Conservation (phyloP, 1,140 invertebrate genomes). For the Drosophila azteca region DNA sequence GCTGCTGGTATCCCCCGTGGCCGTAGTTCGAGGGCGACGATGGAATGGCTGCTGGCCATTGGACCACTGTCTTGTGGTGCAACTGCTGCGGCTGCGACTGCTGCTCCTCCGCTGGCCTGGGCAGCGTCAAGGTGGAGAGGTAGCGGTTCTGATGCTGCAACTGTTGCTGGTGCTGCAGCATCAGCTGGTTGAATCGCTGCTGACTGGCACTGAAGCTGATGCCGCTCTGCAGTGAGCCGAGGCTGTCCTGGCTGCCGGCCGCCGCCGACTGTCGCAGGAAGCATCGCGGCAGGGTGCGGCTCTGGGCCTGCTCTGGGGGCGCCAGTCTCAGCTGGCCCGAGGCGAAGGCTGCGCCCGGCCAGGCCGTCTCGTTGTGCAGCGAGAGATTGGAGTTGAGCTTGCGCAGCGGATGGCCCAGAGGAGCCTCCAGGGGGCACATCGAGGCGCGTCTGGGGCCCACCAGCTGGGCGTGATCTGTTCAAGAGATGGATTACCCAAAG, state of each 20-base stretch:
- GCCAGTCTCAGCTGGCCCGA: neutral
- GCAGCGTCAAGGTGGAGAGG: slow-evolving; percentile 62
- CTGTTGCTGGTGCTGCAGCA: slow-evolving; percentile 54
- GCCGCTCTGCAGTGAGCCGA: slow-evolving; percentile 60
- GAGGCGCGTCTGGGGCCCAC: slow-evolving; percentile 57
- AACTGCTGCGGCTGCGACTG: slow-evolving; percentile 14
- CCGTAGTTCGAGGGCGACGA: slow-evolving; percentile 75
- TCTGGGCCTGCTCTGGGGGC: slow-evolving; percentile 60
- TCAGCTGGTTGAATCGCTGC: slow-evolving; percentile 53
- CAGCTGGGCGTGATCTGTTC: slow-evolving; percentile 54
- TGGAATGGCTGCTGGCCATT: slow-evolving; percentile 80
- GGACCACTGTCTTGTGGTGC: slow-evolving; percentile 37
- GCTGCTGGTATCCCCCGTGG: slow-evolving; percentile 28
- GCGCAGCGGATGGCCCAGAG: slow-evolving; percentile 38
- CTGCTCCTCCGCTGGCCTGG: slow-evolving; percentile 35
- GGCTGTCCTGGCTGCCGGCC: slow-evolving; percentile 58
- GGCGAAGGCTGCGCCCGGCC: slow-evolving; percentile 43
- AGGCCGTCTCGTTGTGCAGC: slow-evolving; percentile 55
- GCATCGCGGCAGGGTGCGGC: slow-evolving; percentile 76
- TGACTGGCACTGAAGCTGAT: slow-evolving; percentile 49
- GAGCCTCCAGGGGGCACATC: slow-evolving; percentile 49
- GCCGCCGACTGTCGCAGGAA: slow-evolving; percentile 61
- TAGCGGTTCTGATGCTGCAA: slow-evolving; percentile 60
- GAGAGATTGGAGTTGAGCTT: slow-evolving; percentile 76
- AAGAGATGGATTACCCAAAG: neutral